Evolutionary conservation across 1,140 invertebrate species (phyloP).

Genomic region (Melipona quadrifasciata): DNA sequence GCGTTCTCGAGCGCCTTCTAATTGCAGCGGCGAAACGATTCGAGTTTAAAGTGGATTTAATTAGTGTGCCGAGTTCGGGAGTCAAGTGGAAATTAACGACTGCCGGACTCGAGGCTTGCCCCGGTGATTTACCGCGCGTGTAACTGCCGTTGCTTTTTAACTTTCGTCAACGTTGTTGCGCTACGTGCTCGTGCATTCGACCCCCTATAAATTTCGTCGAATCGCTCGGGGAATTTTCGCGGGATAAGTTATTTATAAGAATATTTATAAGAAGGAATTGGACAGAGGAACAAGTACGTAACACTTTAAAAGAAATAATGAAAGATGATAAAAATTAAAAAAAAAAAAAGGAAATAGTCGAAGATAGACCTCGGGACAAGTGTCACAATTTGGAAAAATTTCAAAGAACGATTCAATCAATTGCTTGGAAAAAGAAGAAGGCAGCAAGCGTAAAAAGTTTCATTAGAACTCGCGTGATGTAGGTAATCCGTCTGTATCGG

Average conservation of each 20-base stretch:
- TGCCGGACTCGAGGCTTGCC: background rate
- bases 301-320: no score
- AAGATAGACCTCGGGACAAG: no score
- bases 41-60: background rate
- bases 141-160: background rate
- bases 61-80: background rate
- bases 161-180: background rate
- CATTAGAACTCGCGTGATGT: background rate
- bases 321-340: no score
- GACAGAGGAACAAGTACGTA: no score
- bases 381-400: no score
- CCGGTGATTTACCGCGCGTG: background rate
- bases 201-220: background rate
- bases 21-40: background rate
- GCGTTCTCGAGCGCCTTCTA: background rate
- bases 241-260: no score
- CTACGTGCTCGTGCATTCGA: background rate
- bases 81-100: conserved; percentile 3
- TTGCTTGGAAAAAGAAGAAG: no score
- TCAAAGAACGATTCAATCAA: no score
- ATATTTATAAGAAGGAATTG: background rate
- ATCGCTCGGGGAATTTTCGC: background rate
- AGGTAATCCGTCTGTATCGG: background rate
- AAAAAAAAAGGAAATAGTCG: no score
- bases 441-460: no score